Evolutionary conservation across 2,113 vertebrate genomes (phyloP).

Genomic region (Otolemur garnettii): DNA sequence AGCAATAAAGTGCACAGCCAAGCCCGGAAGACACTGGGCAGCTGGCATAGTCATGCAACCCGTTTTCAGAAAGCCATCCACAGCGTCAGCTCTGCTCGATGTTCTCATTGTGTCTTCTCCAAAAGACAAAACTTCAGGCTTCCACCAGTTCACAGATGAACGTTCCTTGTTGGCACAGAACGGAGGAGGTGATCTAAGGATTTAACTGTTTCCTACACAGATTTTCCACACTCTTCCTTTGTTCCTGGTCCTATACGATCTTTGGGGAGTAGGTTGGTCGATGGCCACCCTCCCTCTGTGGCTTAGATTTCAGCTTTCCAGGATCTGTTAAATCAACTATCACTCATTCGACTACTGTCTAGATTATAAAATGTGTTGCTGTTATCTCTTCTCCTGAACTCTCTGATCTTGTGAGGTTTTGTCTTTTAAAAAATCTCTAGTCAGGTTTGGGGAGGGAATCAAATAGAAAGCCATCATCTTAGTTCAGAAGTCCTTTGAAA

Average conservation of each 20-base stretch:
- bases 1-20: too few species aligned
- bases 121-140: constrained; percentile 8
- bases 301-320: neutral
- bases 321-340: neutral
- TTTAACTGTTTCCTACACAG: neutral
- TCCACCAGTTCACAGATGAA: neutral
- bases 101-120: neutral
- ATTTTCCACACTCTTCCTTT: neutral
- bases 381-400: neutral
- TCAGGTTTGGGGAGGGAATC: neutral
- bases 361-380: neutral
- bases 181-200: neutral
- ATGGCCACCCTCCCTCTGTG: neutral
- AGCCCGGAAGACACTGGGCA: too few species aligned
- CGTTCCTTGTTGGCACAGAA: neutral
- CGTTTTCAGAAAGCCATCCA: neutral
- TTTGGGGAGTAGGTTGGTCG: neutral
- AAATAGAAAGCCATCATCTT: neutral
- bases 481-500: neutral
- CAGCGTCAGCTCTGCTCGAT: neutral
- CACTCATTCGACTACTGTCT: neutral
- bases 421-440: neutral
- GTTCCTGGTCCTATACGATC: neutral
- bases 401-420: neutral
- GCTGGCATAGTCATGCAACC: neutral